These are phyloP conservation scores for Sebastiscus albofasciatus DNA, from an alignment of 2,797 vertebrate species.

Conservation along the genomic window DNA sequence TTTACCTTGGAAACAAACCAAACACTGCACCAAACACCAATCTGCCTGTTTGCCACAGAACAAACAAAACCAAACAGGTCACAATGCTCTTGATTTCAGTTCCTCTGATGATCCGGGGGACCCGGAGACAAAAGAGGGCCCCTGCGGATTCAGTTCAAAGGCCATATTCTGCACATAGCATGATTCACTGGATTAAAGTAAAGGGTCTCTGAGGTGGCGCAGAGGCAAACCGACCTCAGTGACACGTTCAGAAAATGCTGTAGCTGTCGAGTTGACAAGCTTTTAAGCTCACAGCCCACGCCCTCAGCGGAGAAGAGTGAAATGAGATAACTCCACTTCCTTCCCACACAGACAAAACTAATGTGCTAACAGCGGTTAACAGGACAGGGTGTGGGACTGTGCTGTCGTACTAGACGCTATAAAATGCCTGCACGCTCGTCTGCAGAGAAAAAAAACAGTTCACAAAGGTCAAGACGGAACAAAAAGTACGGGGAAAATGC, in stretches of 20 bases:
- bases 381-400: constrained; percentile 54
- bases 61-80: constrained; percentile 39
- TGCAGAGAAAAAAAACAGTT: constrained; percentile 15
- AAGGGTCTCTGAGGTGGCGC: neutral
- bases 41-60: constrained; percentile 16
- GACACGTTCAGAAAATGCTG: constrained; percentile 34
- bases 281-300: constrained; percentile 21
- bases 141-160: constrained; percentile 50
- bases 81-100: constrained; percentile 51
- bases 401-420: neutral
- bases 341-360: constrained; percentile 57
- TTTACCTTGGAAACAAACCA: neutral
- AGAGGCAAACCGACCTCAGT: constrained; percentile 27
- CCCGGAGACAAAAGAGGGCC: constrained; percentile 30
- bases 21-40: constrained; percentile 2
- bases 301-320: constrained; percentile 37
- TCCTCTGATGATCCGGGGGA: constrained; percentile 35
- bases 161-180: constrained; percentile 23
- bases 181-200: constrained; percentile 12
- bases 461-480: constrained; percentile 12
- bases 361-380: constrained; percentile 45
- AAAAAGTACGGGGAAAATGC: constrained; percentile 27
- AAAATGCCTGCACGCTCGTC: constrained; percentile 25
- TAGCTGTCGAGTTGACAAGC: constrained; percentile 19
- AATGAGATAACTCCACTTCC: constrained; percentile 63